These are phyloP conservation scores for Liposcelis brunnea DNA, from an alignment of 2,888 invertebrate species.

Conservation along the genomic window DNA sequence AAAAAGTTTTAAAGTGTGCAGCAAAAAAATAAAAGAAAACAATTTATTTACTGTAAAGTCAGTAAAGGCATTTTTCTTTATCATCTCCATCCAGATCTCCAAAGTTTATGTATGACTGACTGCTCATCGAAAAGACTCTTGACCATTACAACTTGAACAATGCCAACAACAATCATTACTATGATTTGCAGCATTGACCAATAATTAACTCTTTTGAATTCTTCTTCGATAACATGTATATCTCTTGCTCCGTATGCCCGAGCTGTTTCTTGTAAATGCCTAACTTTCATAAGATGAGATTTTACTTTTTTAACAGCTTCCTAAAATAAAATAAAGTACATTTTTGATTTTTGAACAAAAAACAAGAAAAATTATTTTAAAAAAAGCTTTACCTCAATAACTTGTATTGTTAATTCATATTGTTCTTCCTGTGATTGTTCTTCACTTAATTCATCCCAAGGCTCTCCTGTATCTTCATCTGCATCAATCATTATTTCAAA, in stretches of 20 bases:
- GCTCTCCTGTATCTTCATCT: slow-evolving; percentile 33
- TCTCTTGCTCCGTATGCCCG: slow-evolving; percentile 64
- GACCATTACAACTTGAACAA: slow-evolving; percentile 55
- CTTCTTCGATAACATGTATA: slow-evolving; percentile 62
- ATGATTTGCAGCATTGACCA: slow-evolving; percentile 59
- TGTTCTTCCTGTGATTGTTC: slow-evolving; percentile 33
- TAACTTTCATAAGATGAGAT: slow-evolving; percentile 38
- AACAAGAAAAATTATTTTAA: slow-evolving; percentile 20
- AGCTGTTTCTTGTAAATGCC: slow-evolving; percentile 49
- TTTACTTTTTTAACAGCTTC: slow-evolving; percentile 45
- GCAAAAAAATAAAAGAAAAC: no score
- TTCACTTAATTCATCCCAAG: slow-evolving; percentile 22
- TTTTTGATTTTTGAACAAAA: no score
- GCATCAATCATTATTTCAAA: slow-evolving; percentile 56
- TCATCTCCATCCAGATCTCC: no score
- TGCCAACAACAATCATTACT: slow-evolving; percentile 54
- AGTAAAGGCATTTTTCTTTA: no score
- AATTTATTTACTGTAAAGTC: no score
- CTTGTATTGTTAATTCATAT: slow-evolving; percentile 33
- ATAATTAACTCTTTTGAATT: slow-evolving; percentile 60
- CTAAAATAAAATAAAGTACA: slow-evolving; percentile 28
- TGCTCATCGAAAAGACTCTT: slow-evolving; percentile 56
- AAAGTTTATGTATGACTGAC: slow-evolving; percentile 6
- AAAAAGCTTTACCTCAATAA: slow-evolving; percentile 24
- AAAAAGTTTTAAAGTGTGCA: no score